phyloP scores from a whole-genome alignment of 1,140 invertebrate species.

The Heliconius himera region DNA sequence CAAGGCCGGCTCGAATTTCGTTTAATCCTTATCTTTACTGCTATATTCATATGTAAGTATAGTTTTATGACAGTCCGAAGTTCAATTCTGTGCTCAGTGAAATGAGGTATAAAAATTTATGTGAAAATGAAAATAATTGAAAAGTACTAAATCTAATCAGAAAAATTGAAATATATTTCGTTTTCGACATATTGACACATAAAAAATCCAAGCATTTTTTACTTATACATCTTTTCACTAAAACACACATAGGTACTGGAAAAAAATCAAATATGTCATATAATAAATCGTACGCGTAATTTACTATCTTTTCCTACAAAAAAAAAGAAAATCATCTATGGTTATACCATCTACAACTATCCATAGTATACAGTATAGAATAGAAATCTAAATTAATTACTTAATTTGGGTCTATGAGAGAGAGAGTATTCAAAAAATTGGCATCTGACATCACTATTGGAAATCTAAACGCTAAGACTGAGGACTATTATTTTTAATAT shows the following conservation, averaged over 20 bases:
- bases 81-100: not conserved
- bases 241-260: not conserved
- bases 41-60: not conserved
- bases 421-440: constrained; percentile 19
- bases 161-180: no score
- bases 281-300: not conserved
- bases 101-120: not conserved
- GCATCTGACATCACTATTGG: constrained; percentile 27
- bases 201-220: no score
- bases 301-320: not conserved
- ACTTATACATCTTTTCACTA: not conserved
- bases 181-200: no score
- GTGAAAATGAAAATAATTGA: not conserved
- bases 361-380: not conserved
- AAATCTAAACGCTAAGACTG: constrained; percentile 18
- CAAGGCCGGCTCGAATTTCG: constrained; percentile 14
- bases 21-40: not conserved
- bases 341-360: not conserved
- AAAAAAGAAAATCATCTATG: not conserved
- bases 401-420: constrained; percentile 5
- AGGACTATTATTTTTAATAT: not conserved
- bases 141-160: no score
- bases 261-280: not conserved
- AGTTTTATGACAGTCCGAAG: not conserved
- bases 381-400: not conserved